A percentile compares a stretch with the other conserved stretches of the same genome.
These are phyloP conservation scores for Halictus ligatus DNA, from an alignment of 2,888 invertebrate species.

Conservation along the genomic window DNA sequence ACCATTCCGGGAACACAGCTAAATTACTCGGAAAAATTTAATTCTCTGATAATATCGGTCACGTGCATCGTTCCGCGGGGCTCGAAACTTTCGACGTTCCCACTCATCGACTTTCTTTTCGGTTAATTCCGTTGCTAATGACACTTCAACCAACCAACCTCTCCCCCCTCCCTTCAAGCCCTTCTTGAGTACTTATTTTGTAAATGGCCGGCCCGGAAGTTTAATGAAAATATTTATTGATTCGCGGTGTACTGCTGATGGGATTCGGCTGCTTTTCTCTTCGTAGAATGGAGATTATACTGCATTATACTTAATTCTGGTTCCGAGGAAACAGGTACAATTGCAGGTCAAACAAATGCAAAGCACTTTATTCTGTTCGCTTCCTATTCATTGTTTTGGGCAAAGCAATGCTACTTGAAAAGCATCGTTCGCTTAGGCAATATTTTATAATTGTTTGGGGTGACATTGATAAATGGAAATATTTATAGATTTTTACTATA, in stretches of 20 bases:
- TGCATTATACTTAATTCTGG: background rate
- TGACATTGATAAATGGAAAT: too few relatives aligned
- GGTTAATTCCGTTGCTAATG: conserved; percentile 25
- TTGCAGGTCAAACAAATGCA: background rate
- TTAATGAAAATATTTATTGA: background rate
- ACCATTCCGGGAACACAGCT: conserved; percentile 42
- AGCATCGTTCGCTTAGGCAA: background rate
- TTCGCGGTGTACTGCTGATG: background rate
- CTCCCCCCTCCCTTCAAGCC: too few relatives aligned
- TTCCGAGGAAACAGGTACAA: background rate
- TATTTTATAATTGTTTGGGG: background rate
- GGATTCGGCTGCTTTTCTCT: too few relatives aligned
- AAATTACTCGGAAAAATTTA: conserved; percentile 63
- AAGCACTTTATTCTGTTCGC: background rate
- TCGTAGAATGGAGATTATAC: background rate
- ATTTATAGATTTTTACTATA: too few relatives aligned
- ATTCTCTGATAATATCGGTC: conserved; percentile 59
- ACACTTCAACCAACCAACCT: background rate
- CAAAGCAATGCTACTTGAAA: background rate
- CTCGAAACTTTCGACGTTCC: conserved; percentile 42
- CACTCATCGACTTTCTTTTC: conserved; percentile 6
- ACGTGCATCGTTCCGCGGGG: conserved; percentile 40
- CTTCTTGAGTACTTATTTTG: conserved; percentile 15
- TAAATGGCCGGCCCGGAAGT: conserved; percentile 2
- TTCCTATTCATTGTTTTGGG: background rate